These are phyloP conservation scores for Agrochola lota DNA, from an alignment of 2,888 invertebrate species.

Conservation along the genomic window DNA sequence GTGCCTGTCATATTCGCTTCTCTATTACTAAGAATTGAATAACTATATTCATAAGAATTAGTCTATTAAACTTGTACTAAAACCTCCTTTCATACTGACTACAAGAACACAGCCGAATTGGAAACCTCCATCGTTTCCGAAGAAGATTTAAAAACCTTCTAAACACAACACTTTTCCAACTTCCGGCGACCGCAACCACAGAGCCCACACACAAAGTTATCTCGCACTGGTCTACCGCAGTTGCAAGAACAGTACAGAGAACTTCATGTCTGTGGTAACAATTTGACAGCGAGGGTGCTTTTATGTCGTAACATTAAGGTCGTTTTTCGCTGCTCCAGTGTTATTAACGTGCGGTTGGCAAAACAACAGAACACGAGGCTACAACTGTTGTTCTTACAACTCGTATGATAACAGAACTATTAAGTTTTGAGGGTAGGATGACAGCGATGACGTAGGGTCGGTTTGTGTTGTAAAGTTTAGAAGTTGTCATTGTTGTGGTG, in stretches of 20 bases:
- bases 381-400: conserved; percentile 23
- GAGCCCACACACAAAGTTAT: conserved; percentile 25
- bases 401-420: conserved; percentile 29
- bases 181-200: neutral
- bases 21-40: neutral
- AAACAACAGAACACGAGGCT: neutral
- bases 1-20: too few species aligned
- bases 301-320: conserved; percentile 1
- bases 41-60: neutral
- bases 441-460: conserved; percentile 19
- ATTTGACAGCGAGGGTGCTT: conserved; percentile 9
- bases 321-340: neutral
- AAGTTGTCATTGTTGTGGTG: conserved; percentile 23
- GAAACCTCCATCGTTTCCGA: neutral
- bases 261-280: neutral
- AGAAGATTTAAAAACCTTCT: neutral
- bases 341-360: neutral
- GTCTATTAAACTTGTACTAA: neutral
- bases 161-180: conserved; percentile 1
- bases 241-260: conserved; percentile 2
- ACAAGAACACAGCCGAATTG: neutral
- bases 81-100: too few species aligned
- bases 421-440: conserved; percentile 31
- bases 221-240: conserved; percentile 38
- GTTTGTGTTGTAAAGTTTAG: conserved; percentile 16